phyloP scores from a whole-genome alignment of 2,888 invertebrate species.

The Eristalis pertinax region DNA sequence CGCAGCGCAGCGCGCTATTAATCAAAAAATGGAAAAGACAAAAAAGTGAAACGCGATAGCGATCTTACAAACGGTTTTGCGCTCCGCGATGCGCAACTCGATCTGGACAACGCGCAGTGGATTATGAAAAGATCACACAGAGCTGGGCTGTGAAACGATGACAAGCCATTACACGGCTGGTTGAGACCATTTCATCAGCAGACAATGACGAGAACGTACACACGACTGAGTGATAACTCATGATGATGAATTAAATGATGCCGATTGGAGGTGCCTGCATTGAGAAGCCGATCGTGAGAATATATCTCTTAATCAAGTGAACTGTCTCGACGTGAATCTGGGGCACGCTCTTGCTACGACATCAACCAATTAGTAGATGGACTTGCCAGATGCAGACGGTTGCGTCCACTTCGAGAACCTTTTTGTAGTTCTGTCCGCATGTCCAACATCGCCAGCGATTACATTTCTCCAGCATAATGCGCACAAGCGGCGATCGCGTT shows the following conservation, averaged over 20 bases:
- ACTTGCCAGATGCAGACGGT: conserved; percentile 2
- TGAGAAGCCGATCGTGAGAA: conserved; percentile 53
- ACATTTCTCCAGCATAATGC: conserved; percentile 22
- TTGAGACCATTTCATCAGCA: conserved; percentile 57
- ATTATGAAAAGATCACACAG: neutral
- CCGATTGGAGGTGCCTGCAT: neutral
- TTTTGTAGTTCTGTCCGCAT: neutral
- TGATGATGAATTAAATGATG: neutral
- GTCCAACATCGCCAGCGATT: conserved; percentile 11
- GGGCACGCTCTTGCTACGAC: neutral
- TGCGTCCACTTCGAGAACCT: neutral
- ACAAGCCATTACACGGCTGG: conserved; percentile 64
- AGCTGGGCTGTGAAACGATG: conserved; percentile 26
- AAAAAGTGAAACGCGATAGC: conserved; percentile 47
- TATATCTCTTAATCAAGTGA: conserved; percentile 38
- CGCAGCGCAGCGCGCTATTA: conserved; percentile 56
- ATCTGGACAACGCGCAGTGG: conserved; percentile 16
- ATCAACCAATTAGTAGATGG: conserved; percentile 17
- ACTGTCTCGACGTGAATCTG: neutral
- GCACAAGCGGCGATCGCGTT: conserved; percentile 18
- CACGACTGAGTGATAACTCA: conserved; percentile 9
- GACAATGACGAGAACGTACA: conserved; percentile 44
- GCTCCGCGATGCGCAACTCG: conserved; percentile 35
- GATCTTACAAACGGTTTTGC: conserved; percentile 52
- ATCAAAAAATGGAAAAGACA: conserved; percentile 45